phyloP scores from a whole-genome alignment of 1,140 invertebrate species.

The Drosophila chauvacae region DNA sequence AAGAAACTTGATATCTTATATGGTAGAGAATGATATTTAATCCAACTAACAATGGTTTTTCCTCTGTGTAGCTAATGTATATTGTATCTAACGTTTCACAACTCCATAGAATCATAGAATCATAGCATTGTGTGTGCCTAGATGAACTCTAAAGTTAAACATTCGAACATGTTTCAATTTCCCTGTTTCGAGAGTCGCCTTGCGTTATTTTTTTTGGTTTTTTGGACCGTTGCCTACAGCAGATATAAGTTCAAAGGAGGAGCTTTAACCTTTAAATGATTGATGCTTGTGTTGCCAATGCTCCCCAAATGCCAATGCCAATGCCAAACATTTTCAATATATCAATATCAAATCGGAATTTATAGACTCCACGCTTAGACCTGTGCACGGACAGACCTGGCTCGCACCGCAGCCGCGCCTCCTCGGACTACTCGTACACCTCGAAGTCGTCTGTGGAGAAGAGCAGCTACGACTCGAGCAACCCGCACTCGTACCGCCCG shows the following conservation, averaged over 20 bases:
- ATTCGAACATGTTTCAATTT: constrained; percentile 84
- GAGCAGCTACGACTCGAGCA: constrained; percentile 85
- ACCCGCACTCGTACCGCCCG: constrained; percentile 86
- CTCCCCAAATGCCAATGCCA: constrained; percentile 19
- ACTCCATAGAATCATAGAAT: constrained; percentile 36
- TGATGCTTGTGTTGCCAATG: constrained; percentile 61
- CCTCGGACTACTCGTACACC: constrained; percentile 91
- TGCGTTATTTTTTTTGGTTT: constrained; percentile 17
- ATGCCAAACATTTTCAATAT: constrained; percentile 55
- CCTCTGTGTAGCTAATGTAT: constrained; percentile 30
- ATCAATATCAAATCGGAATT: constrained; percentile 84
- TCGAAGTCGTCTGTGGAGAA: constrained; percentile 88
- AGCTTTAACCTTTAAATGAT: constrained; percentile 57
- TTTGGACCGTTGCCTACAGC: constrained; percentile 8
- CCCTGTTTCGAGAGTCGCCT: constrained; percentile 45
- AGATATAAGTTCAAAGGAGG: constrained; percentile 35
- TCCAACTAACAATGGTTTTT: constrained; percentile 1
- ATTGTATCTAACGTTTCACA: constrained; percentile 41
- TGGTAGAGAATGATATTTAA: not conserved
- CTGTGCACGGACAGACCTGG: constrained; percentile 91
- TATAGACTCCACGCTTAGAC: constrained; percentile 93
- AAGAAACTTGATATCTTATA: not conserved
- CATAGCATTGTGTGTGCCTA: constrained; percentile 46
- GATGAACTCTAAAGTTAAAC: constrained; percentile 36
- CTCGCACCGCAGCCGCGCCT: constrained; percentile 85